Base-by-base conservation (phyloP, 2,797 vertebrate species). In the Macropodus opercularis region DNA sequence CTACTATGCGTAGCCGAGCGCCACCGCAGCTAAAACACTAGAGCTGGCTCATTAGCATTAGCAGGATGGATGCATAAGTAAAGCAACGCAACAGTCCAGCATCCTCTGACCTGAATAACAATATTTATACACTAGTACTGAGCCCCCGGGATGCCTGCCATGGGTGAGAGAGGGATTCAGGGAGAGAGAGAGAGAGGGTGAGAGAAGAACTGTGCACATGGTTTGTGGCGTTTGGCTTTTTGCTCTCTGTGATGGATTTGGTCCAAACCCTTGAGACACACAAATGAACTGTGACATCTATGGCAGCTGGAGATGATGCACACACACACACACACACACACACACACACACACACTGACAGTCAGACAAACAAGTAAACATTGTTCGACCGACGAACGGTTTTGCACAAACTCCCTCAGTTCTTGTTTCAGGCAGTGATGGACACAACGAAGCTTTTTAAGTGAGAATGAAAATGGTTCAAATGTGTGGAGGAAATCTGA, bases 211-310 rank as follows among this genome's bases (percentile, higher is more conserved):
- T 59, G 63, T 73, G 58, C 50, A 86, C 61, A 77, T 85, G 76
- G 69, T 81, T 85, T 79, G 82, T 80, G 77, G 83, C 75, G 34
- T 85, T 85, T 81, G 80, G 80, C 79, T 83, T 71, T 84, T 75
- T 87, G 80, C 83, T 85, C 73, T 84, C 54, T 78, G 52, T 85
- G 83, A 84, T 89, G 86, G 85, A 84, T 87, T 84, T 74, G 76
- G 83, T 88, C 79, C 87, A 90, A 86, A 74, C 75, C 83, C 85
- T 69, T 55, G 65, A 83, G 87, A 85, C 70, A 80, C 71, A 72
- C 71, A 85, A 83, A 90, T 84, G 81, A 86, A 86, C 80, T 87
- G 63, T 84, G 89, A 85, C 88, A 90, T 86, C 72, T 71, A 54
- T 85, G 86, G 87, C 85, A 91, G 84, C 84, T 87, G 85, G 77